These are phyloP conservation scores for Odontocolon sp. DNA, from an alignment of 2,888 invertebrate genomes.

Conservation along the genomic window DNA sequence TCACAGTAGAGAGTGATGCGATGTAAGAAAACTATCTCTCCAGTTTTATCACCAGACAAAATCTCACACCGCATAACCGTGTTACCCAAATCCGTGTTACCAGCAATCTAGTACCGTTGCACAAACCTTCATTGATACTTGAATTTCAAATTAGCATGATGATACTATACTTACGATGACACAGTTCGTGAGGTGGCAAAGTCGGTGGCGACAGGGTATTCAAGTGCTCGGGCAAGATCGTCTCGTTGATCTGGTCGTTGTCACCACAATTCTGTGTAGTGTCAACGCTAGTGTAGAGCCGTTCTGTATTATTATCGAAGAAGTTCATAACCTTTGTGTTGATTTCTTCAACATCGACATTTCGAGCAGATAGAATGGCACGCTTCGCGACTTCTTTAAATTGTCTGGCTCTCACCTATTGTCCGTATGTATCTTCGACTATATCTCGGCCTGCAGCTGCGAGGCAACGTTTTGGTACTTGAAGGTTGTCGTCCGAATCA, in stretches of 20 bases:
- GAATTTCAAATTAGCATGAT: conserved; percentile 62
- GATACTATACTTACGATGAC: conserved; percentile 52
- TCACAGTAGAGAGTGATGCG: conserved; percentile 56
- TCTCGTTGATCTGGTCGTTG: conserved; percentile 30
- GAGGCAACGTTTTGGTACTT: conserved; percentile 34
- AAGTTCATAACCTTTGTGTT: conserved; percentile 54
- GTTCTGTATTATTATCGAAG: conserved; percentile 42
- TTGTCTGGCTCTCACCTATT: conserved; percentile 43
- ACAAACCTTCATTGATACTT: too few species aligned
- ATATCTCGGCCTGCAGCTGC: conserved; percentile 39
- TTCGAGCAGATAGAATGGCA: conserved; percentile 60
- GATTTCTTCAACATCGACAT: conserved; percentile 62
- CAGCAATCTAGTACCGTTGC: conserved; percentile 61
- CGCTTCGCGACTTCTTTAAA: conserved; percentile 50
- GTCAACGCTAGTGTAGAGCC: conserved; percentile 48
- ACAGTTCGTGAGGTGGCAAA: conserved; percentile 56
- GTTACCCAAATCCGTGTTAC: conserved; percentile 51
- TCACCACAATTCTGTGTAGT: conserved; percentile 42
- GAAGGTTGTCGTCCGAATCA: conserved; percentile 53
- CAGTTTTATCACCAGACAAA: conserved; percentile 56
- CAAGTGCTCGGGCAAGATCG: conserved; percentile 52
- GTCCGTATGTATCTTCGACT: conserved; percentile 49
- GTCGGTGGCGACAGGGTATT: conserved; percentile 50
- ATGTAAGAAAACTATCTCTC: conserved; percentile 48
- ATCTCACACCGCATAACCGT: conserved; percentile 58